Conservation (phyloP, 2,888 invertebrate genomes). For the Dicycla oo region DNA sequence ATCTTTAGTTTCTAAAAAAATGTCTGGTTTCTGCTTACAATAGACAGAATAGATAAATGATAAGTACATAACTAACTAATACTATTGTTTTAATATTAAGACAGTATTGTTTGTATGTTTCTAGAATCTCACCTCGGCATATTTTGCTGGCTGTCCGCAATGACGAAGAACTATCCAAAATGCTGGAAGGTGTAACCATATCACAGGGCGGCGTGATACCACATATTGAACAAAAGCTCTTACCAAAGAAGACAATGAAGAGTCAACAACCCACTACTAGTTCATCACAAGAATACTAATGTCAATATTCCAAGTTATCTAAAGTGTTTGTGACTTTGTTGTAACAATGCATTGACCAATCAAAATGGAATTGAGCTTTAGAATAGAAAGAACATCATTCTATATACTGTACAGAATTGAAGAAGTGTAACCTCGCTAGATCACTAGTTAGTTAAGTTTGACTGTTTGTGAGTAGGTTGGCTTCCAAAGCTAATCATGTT, state of each 20-base stretch:
- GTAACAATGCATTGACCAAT: background rate
- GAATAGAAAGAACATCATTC: no score
- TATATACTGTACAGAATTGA: no score
- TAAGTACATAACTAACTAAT: no score
- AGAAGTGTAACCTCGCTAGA: conserved; percentile 6
- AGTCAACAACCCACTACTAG: conserved; percentile 29
- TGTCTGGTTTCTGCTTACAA: background rate
- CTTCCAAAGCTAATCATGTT: conserved; percentile 26
- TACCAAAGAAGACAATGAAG: conserved; percentile 92
- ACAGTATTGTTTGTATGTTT: conserved; percentile 36
- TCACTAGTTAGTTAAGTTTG: conserved; percentile 1
- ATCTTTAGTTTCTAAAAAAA: background rate
- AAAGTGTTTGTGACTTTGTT: background rate
- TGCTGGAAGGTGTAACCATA: conserved; percentile 94
- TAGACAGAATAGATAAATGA: background rate
- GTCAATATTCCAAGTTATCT: background rate
- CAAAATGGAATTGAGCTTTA: conserved; percentile 1
- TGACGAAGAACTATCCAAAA: conserved; percentile 95
- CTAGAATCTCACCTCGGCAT: conserved; percentile 93
- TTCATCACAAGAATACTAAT: conserved; percentile 74
- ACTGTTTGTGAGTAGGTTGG: conserved; percentile 29
- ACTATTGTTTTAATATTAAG: background rate
- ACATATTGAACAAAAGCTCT: conserved; percentile 93
- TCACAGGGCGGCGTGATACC: conserved; percentile 96
- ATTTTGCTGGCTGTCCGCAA: conserved; percentile 95